Base-by-base conservation (phyloP, 2,113 vertebrate species). In the Zosterops pallidus region DNA sequence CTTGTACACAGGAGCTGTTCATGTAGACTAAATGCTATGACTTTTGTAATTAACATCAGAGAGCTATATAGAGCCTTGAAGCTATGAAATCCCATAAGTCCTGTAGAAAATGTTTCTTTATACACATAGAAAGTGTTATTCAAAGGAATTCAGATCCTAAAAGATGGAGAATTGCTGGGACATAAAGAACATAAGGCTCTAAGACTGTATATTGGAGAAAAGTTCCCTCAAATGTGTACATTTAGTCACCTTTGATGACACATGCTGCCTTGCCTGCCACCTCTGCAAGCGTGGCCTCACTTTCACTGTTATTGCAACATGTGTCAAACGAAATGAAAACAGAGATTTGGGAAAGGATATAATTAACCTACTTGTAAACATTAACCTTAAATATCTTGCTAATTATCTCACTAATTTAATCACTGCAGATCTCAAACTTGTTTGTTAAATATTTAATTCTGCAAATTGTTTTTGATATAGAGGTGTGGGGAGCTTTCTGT, bases 361-460 rank as follows among this genome's bases (percentile, higher is more conserved):
- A 94, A 96, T 95, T 94, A 96, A 90, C 75, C 87, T 94, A 94
- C 92, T 94, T 95, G 94, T 94, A 91, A 95, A 92, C 78, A 82
- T 84, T 95, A 95, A 92, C 95, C 94, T 96, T 96, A 93, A 96
- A 95, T 90, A 92, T 92, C 11, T 24, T 92, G 79, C 71, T 96
- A 96, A 96, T 96, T 95, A 93, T 31, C 92, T 82, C 93, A 90
- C 90, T 93, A 95, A 96, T 97, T 94, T 96, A 94, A 94, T 96
- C 77, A 86, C 56, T 81, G 72, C 64, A 75, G n/a, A 70, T 94
- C 80, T 94, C 85, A 77, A 90, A 92, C 41, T 93, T 83, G 72
- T 90, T 97, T 93, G 92, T 76, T 92, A 95, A 96, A 89, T 90
- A 81, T 83, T 96, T 83, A 81, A 35, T 86, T 88, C 76, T 57